A percentile compares a stretch with the other conserved stretches of the same genome.
Conservation (phyloP, 2,888 invertebrate species). For the Macrophya annulata region DNA sequence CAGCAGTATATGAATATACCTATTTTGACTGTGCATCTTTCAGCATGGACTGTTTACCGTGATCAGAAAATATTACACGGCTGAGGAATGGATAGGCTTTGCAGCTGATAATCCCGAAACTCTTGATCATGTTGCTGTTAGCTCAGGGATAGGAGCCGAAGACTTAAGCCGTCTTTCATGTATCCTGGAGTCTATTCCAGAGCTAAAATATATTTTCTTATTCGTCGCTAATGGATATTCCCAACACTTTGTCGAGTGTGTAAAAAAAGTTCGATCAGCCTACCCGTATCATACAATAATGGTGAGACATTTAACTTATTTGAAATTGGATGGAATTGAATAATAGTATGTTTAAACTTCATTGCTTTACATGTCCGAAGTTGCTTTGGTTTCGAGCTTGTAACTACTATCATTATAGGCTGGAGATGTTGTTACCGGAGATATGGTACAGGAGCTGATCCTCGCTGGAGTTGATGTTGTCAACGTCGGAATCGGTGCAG, state of each 20-base stretch:
- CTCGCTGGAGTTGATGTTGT: constrained; percentile 96
- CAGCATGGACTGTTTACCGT: constrained; percentile 93
- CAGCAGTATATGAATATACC: no score
- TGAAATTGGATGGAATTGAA: not conserved
- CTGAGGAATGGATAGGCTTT: constrained; percentile 91
- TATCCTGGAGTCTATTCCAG: constrained; percentile 86
- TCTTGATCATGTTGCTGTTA: constrained; percentile 89
- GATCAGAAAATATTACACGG: constrained; percentile 93
- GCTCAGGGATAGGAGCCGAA: constrained; percentile 90
- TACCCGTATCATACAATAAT: constrained; percentile 94
- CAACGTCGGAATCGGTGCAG: constrained; percentile 94
- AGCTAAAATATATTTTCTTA: constrained; percentile 90
- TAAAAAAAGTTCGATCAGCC: constrained; percentile 88
- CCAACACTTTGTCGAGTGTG: constrained; percentile 94
- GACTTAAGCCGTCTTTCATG: constrained; percentile 90
- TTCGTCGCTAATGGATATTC: constrained; percentile 98
- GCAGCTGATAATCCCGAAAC: constrained; percentile 85
- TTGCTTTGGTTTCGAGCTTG: constrained; percentile 81
- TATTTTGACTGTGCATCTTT: constrained; percentile 69
- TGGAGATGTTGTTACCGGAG: constrained; percentile 97
- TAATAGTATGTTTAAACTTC: not conserved
- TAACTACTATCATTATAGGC: constrained; percentile 92
- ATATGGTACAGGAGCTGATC: constrained; percentile 97
- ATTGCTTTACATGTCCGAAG: not conserved
- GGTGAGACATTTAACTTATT: constrained; percentile 82